Evolutionary conservation across 1,140 invertebrate species (phyloP).

Genomic region (Latrodectus geometricus): DNA sequence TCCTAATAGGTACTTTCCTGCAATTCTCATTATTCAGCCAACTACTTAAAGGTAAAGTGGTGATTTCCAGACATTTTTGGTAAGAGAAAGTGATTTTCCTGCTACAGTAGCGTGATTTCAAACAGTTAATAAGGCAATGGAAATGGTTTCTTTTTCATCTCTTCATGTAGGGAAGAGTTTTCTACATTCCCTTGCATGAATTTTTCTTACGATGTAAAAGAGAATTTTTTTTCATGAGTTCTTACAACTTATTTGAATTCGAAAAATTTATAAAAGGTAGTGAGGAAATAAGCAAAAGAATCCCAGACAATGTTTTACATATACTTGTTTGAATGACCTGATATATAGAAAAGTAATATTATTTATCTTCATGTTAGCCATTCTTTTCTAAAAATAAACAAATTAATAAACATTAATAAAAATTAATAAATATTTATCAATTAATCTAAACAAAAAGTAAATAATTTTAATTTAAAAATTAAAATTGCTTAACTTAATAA

Average conservation of each 20-base stretch:
- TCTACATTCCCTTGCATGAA: not conserved
- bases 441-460: no score
- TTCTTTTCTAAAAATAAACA: no score
- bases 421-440: no score
- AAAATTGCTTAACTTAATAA: no score
- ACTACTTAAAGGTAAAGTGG: not conserved
- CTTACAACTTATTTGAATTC: not conserved
- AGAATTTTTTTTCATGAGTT: no score
- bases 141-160: not conserved
- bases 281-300: not conserved
- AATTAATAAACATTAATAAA: no score
- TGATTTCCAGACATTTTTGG: not conserved
- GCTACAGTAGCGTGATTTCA: not conserved
- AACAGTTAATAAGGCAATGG: constrained; percentile 17
- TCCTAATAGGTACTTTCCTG: not conserved
- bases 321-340: not conserved
- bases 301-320: no score
- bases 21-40: not conserved
- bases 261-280: not conserved
- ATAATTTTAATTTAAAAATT: no score
- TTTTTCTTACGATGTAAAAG: not conserved
- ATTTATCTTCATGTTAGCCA: no score
- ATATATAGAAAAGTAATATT: not conserved
- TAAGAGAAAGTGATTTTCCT: not conserved
- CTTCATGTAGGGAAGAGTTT: constrained; percentile 1